A percentile compares a stretch with the other conserved stretches of the same genome.
Evolutionary conservation across 2,888 invertebrate species (phyloP).

Genomic region (Apoda limacodes): DNA sequence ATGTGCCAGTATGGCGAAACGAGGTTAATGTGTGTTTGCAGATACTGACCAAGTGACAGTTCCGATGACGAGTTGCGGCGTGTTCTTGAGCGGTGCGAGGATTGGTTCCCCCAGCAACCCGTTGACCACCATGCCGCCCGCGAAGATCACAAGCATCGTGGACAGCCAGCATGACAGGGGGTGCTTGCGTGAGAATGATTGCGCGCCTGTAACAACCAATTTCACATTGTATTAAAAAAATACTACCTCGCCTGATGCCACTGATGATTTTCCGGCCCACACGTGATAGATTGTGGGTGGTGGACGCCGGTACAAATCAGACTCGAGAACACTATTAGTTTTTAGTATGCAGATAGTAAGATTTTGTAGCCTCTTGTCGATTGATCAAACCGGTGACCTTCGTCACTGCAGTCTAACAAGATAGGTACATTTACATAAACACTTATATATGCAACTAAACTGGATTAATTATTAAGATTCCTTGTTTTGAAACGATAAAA

Average conservation of each 20-base stretch:
- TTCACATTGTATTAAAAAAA: too few species aligned
- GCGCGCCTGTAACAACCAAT: slow-evolving; percentile 78
- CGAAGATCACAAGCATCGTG: slow-evolving; percentile 97
- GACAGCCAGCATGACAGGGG: slow-evolving; percentile 98
- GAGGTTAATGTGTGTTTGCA: too few species aligned
- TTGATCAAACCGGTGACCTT: too few species aligned
- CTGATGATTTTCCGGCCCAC: slow-evolving; percentile 7
- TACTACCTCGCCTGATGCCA: not conserved
- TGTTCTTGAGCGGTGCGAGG: slow-evolving; percentile 94
- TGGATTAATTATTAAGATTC: too few species aligned
- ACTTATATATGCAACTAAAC: too few species aligned
- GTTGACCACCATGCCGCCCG: slow-evolving; percentile 96
- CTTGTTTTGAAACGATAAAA: too few species aligned
- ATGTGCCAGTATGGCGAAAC: too few species aligned
- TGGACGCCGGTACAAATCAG: too few species aligned
- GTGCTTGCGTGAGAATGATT: slow-evolving; percentile 95
- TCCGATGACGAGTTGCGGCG: slow-evolving; percentile 91
- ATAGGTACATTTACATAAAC: too few species aligned
- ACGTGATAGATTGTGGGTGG: slow-evolving; percentile 2
- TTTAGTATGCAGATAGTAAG: slow-evolving; percentile 1
- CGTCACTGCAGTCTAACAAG: too few species aligned
- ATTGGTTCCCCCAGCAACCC: slow-evolving; percentile 96
- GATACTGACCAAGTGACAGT: slow-evolving; percentile 96
- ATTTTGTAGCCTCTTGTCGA: too few species aligned
- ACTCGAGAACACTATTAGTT: not conserved